These are phyloP conservation scores for Alentia gelatinosa DNA, from an alignment of 2,888 invertebrate species.

Conservation along the genomic window DNA sequence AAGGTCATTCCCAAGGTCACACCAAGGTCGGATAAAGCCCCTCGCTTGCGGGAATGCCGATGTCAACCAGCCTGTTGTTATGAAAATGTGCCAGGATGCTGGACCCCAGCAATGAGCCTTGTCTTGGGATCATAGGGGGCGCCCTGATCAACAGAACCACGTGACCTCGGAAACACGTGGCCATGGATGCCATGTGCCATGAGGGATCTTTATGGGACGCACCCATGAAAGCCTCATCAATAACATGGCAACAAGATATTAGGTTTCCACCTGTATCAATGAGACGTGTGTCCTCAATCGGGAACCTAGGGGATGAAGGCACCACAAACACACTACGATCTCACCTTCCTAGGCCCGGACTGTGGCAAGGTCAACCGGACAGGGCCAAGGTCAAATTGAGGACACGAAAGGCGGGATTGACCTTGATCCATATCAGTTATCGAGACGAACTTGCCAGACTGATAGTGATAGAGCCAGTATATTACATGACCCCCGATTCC, in stretches of 20 bases:
- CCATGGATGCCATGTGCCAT: neutral
- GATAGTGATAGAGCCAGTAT: neutral
- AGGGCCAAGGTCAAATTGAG: neutral
- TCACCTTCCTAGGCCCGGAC: neutral
- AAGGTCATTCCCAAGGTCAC: neutral
- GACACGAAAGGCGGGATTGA: neutral
- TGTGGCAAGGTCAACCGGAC: neutral
- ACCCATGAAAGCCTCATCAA: neutral
- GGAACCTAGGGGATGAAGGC: neutral
- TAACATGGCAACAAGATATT: neutral
- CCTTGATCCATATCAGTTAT: constrained; percentile 26
- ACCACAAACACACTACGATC: neutral
- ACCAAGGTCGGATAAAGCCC: neutral
- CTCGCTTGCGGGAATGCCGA: neutral
- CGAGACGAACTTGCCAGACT: neutral
- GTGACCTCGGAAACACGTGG: neutral
- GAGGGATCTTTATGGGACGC: neutral
- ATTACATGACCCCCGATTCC: neutral
- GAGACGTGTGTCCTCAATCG: neutral
- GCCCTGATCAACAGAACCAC: neutral
- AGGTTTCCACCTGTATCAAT: neutral
- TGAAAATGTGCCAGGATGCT: neutral
- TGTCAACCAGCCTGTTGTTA: neutral
- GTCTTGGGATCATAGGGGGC: neutral
- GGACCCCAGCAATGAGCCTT: neutral